Base-by-base conservation (phyloP, 35 echinoderm and acorn worm species). In the Chiridota heheva region DNA sequence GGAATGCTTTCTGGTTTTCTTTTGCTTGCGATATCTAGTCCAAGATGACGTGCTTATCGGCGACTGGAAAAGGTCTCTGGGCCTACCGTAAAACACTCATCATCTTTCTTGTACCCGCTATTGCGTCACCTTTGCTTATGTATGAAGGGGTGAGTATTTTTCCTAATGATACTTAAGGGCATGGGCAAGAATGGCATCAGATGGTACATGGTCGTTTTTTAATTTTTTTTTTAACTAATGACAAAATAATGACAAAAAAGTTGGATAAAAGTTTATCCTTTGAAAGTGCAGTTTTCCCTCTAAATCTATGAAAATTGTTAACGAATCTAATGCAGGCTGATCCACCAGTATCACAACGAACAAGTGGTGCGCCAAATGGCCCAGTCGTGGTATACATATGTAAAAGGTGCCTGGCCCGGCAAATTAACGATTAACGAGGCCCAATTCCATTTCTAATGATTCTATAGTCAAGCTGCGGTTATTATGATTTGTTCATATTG, bases 121-220 rank as follows among this genome's bases (percentile, higher is more conserved):
- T 78, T 2, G 25, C 75, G 1, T 61, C 75, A 42, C 75, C 75
- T 5, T 42, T 78, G 49, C 75, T 78, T 37, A 57, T 58, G 3
- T 22, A 78, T 38, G 6, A 17, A 24, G 75, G 75, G 20, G 75
- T 78, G 42, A 78, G 75, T 59, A 7, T n/a, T 13, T 13, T 6
- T 46, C 4, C 24, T 53, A 22, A 43, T 73, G 41, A 13, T 46
- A 73, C 39, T 20, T 53, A 13, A 22, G 10, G 48, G 48, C 48
- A 22, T 10, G 22, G 48, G 48, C 48, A 22, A 53, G 22, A 13
- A 53, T 22, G 10, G 22, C 22, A 53, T 10, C 10, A 53, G 22
- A 53, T 53, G 48, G 48, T 13, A 53, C 48, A 13, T 53, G 48
- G 48, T 13, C 10, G 10, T 10, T 53, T 53, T 13, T 53, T 53